Percentiles rank a stretch among this genome's conserved stretches.
Conservation (phyloP, 2,797 vertebrate genomes). For the Psittacula echo region DNA sequence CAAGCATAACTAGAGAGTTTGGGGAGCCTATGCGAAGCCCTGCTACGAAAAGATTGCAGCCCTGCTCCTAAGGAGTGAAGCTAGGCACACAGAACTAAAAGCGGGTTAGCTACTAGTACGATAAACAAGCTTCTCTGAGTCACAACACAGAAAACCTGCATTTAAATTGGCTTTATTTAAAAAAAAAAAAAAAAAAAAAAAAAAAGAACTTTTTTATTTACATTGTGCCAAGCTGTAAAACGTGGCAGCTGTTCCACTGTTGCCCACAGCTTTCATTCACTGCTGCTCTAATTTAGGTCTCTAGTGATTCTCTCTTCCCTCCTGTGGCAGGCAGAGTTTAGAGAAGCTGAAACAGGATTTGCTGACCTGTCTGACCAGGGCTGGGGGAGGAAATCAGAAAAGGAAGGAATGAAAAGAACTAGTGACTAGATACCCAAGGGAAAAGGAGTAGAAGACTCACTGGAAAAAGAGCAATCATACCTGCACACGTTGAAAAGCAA, state of each 20-base stretch:
- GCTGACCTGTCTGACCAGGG: not conserved
- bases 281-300: not conserved
- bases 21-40: not conserved
- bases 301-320: not conserved
- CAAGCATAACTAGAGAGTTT: not conserved
- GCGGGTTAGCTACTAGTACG: not conserved
- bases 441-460: not conserved
- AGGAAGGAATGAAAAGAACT: not conserved
- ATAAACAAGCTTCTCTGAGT: not conserved
- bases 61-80: not conserved
- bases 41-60: not conserved
- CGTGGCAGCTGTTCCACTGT: not conserved
- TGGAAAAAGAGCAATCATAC: not conserved
- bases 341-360: not conserved
- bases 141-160: not conserved
- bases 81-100: not conserved
- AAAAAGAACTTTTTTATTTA: not conserved
- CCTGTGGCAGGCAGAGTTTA: not conserved
- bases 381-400: not conserved
- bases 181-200: rapidly evolving
- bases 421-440: not conserved
- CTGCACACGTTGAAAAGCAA: not conserved
- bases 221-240: not conserved
- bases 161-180: not conserved
- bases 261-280: not conserved